Percentiles rank a stretch among this genome's conserved stretches.
phyloP scores from a whole-genome alignment of 2,797 vertebrate genomes.

The Hyperoplus immaculatus region DNA sequence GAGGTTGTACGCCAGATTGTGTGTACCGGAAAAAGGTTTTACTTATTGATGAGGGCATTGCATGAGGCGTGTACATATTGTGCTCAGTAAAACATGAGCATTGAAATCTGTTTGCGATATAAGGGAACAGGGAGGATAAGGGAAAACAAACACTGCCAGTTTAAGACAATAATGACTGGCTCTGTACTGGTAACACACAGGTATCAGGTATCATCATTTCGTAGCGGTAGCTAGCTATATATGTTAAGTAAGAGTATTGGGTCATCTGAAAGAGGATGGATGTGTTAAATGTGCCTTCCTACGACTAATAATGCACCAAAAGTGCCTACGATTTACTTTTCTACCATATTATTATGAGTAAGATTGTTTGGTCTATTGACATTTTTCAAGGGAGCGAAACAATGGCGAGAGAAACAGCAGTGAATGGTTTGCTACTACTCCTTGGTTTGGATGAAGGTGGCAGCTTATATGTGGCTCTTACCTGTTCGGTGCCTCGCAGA shows the following conservation, averaged over 20 bases:
- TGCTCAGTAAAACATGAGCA: constrained; percentile 45
- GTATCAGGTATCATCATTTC: neutral
- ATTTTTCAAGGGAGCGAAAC: neutral
- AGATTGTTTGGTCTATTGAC: neutral
- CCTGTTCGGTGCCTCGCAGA: constrained; percentile 54
- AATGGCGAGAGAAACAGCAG: neutral
- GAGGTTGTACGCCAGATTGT: neutral
- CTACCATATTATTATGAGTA: neutral
- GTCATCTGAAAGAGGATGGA: neutral
- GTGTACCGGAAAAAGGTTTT: constrained; percentile 1
- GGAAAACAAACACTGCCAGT: neutral
- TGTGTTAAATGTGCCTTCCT: neutral
- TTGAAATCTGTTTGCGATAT: constrained; percentile 9
- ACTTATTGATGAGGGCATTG: constrained; percentile 50
- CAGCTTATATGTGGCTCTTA: constrained; percentile 41
- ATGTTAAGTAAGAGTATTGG: neutral
- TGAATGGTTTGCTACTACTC: constrained; percentile 7
- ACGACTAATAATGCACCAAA: neutral
- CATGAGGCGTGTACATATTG: neutral
- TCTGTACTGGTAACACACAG: neutral
- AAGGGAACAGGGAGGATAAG: neutral
- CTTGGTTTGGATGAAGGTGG: constrained; percentile 43
- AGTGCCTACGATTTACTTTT: neutral
- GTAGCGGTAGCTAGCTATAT: no score
- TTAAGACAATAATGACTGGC: constrained; percentile 5